A percentile compares a stretch with the other conserved stretches of the same genome.
These are phyloP conservation scores for Lagopus leucura DNA, from an alignment of 2,113 vertebrate genomes.

Conservation along the genomic window DNA sequence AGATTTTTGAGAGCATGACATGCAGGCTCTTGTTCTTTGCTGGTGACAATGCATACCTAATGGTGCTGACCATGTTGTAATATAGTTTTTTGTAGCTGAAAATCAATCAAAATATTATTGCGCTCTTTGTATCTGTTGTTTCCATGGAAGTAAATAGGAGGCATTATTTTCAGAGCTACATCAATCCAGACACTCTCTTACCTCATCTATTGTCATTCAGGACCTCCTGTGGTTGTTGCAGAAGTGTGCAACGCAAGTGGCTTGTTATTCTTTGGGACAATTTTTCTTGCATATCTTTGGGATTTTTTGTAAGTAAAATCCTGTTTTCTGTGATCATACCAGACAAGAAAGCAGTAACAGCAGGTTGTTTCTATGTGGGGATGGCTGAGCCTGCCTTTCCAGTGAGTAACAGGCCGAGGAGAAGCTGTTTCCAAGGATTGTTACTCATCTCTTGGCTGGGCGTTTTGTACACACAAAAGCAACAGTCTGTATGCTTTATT, in stretches of 20 bases:
- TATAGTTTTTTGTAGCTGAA: too few species aligned
- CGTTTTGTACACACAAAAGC: accelerated
- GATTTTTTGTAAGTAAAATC: not conserved
- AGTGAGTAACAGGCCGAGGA: not conserved
- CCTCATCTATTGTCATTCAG: not conserved
- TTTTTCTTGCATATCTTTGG: not conserved
- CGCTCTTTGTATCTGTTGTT: too few species aligned
- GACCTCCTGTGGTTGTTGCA: not conserved
- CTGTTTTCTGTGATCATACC: not conserved
- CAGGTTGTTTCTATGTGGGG: not conserved
- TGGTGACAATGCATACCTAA: too few species aligned
- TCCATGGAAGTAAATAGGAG: too few species aligned
- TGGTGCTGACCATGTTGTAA: too few species aligned
- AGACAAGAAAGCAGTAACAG: not conserved
- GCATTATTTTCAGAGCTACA: too few species aligned
- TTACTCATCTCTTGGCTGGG: not conserved
- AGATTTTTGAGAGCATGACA: too few species aligned
- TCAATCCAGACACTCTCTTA: not conserved
- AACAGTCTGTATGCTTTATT: not conserved
- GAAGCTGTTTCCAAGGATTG: accelerated
- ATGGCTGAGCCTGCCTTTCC: not conserved
- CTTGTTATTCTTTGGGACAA: not conserved
- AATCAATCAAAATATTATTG: too few species aligned
- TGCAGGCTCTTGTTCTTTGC: too few species aligned
- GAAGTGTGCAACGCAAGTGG: not conserved